A percentile compares a stretch with the other conserved stretches of the same genome.
phyloP scores from a whole-genome alignment of 2,797 vertebrate species.

The Helicolenus hilgendorfi region DNA sequence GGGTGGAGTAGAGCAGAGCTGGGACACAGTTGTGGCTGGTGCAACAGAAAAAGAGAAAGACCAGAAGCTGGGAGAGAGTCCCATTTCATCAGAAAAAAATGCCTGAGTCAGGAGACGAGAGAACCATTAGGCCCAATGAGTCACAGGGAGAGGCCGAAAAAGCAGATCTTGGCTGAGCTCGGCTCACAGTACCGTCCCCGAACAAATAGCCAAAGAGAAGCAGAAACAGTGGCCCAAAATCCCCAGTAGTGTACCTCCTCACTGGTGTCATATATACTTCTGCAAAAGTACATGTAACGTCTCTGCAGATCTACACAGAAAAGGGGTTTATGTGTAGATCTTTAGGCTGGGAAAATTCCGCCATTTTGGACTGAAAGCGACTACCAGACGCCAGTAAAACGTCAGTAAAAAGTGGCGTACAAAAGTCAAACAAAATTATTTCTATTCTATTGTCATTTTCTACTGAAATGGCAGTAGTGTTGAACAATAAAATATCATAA shows the following conservation, averaged over 20 bases:
- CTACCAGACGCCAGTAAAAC: too few species aligned
- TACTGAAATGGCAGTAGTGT: too few species aligned
- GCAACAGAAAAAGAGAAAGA: conserved; percentile 76
- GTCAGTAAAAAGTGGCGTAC: too few species aligned
- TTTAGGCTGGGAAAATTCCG: background rate
- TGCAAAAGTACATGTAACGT: background rate
- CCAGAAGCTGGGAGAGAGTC: conserved; percentile 82
- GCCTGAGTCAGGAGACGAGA: conserved; percentile 83
- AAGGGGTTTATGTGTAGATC: background rate
- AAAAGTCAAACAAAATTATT: too few species aligned
- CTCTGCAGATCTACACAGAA: background rate
- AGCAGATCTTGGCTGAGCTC: conserved; percentile 59
- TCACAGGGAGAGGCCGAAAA: conserved; percentile 82
- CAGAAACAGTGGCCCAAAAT: conserved; percentile 1
- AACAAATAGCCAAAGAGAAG: conserved; percentile 28
- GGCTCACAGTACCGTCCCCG: conserved; percentile 30
- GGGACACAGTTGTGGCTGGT: conserved; percentile 60
- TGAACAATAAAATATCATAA: too few species aligned
- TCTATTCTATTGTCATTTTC: too few species aligned
- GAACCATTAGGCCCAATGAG: conserved; percentile 80
- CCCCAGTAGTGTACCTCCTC: background rate
- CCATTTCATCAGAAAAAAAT: conserved; percentile 86
- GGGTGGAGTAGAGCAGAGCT: conserved; percentile 30
- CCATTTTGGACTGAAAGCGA: too few species aligned
- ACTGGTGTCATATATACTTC: background rate